Evolutionary conservation across 1,140 invertebrate genomes (phyloP), one percentile per base, ranked within the genome.

Genomic region (Diachasmimorpha longicaudata): DNA sequence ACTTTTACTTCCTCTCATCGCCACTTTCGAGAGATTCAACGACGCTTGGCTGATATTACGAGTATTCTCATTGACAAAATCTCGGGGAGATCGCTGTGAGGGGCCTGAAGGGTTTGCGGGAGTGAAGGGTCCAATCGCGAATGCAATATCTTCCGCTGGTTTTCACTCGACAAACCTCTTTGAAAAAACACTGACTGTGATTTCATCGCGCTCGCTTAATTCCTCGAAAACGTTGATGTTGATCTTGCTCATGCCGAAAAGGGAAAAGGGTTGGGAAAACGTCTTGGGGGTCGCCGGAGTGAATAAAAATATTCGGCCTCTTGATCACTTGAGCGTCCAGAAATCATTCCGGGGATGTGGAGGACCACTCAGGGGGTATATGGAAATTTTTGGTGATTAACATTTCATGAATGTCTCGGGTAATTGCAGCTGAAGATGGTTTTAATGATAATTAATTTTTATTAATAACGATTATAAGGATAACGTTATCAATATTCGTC

Each of bases 231-330:
- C 72, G 75, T 79, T 75, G 63, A 52, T 67, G 46, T 71, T 36
- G 39, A 75, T 68, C 11, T 23, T 21, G 14, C 21, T 68, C 11
- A 13, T 21, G 14, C 21, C 10, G 23, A 63, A 73, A 73, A 39
- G 19, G 6, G 55, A 55, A 72, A 36, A n/a, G 13, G 14, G 13
- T 31, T 31, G 31, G 31, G 31, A 6, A 6, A 31, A 31, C 6
- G 19, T 31, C 21, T 37, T 72, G 31, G 58, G 75, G 75, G 82
- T 70, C 31, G 77, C 79, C 83, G 80, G 78, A 76, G 83, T 81
- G 83, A 80, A 79, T 80, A 81, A 83, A 66, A 83, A 84, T 85
- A 82, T 85, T 79, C 83, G 73, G 77, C 55, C 75, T 82, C 81
- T 86, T 86, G 82, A 84, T 84, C 76, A 67, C 78, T 76, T 77